Conservation (phyloP, 2,113 vertebrate genomes). For the Macaca nemestrina region DNA sequence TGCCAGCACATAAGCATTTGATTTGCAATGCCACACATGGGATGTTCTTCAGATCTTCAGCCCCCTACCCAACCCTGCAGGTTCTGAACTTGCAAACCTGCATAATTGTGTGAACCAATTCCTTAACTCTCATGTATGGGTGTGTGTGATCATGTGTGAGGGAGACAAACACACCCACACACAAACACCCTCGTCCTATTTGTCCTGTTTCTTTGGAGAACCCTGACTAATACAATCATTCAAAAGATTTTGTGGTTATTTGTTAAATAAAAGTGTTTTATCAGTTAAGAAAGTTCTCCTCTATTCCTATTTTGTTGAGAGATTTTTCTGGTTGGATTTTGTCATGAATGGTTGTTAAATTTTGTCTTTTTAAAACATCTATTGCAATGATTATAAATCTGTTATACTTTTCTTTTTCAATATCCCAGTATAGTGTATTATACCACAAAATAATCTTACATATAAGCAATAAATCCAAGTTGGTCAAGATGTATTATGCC, state of each 20-base stretch:
- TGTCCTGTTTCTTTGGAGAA: neutral
- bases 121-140: neutral
- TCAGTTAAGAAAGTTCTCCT: neutral
- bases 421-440: neutral
- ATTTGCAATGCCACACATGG: neutral
- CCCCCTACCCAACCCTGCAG: neutral
- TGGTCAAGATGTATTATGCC: neutral
- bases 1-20: neutral
- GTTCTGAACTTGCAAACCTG: neutral
- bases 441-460: neutral
- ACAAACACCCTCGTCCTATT: neutral
- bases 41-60: neutral
- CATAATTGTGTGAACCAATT: neutral
- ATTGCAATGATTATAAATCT: neutral
- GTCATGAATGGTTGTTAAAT: neutral
- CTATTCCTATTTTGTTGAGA: neutral
- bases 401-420: neutral
- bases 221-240: neutral
- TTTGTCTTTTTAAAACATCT: neutral
- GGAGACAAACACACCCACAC: neutral
- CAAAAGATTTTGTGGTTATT: neutral
- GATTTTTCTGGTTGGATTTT: neutral
- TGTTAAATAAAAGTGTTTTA: neutral
- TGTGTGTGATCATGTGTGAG: no score
- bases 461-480: neutral